These are phyloP conservation scores for Strigamia maritima DNA, from an alignment of 2,888 invertebrate genomes.

Conservation along the genomic window DNA sequence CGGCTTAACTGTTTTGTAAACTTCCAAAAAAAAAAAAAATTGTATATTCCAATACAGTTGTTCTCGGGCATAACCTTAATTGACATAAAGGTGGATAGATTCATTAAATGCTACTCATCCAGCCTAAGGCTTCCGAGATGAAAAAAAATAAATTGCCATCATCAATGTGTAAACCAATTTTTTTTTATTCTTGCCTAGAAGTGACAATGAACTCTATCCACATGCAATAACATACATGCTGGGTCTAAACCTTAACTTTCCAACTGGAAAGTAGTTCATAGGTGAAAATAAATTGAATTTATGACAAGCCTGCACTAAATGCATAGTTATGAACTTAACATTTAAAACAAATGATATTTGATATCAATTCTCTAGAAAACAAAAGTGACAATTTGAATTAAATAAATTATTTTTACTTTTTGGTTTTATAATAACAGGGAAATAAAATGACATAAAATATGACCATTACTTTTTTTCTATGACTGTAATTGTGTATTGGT, in stretches of 20 bases:
- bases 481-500: no score
- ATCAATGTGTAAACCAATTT: neutral
- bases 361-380: no score
- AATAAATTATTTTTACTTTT: neutral
- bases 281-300: neutral
- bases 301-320: neutral
- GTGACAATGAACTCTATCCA: neutral
- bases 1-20: neutral
- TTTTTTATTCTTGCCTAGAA: neutral
- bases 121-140: neutral
- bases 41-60: neutral
- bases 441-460: neutral
- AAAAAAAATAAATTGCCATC: neutral
- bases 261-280: neutral
- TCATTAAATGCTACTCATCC: neutral
- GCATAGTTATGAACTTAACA: neutral
- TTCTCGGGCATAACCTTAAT: neutral
- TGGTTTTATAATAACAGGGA: neutral
- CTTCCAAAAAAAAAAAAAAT: neutral
- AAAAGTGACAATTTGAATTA: neutral
- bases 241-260: neutral
- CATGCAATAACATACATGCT: neutral
- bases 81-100: neutral
- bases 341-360: neutral
- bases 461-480: no score